These are phyloP conservation scores for Mesochorus sp. DNA, from an alignment of 2,888 invertebrate genomes.

Conservation along the genomic window DNA sequence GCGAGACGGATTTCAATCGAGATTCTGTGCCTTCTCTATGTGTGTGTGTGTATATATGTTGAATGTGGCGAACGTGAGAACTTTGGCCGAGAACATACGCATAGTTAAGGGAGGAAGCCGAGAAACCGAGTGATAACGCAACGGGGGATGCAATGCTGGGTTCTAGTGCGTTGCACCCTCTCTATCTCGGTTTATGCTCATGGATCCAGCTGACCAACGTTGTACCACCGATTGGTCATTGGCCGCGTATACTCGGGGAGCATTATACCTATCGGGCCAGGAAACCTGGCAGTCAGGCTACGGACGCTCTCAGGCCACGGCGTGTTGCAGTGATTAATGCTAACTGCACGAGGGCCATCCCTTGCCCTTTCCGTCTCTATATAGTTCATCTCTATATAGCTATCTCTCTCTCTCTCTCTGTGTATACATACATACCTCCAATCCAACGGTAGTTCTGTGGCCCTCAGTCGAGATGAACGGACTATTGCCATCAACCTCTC, in stretches of 20 bases:
- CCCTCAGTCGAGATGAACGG: constrained; percentile 60
- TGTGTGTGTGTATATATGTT: too few relatives aligned
- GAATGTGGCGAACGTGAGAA: constrained; percentile 21
- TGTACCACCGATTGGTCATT: constrained; percentile 48
- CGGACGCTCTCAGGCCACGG: constrained; percentile 69
- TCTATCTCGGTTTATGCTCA: constrained; percentile 49
- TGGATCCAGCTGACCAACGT: constrained; percentile 58
- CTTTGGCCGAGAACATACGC: constrained; percentile 15
- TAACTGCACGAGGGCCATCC: constrained; percentile 76
- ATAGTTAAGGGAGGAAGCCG: constrained; percentile 46
- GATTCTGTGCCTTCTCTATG: constrained; percentile 36
- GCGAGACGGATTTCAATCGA: constrained; percentile 50
- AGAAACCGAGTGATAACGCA: constrained; percentile 44
- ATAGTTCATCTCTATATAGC: too few relatives aligned
- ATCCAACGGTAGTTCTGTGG: constrained; percentile 37
- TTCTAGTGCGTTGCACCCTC: constrained; percentile 14
- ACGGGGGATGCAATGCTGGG: constrained; percentile 39
- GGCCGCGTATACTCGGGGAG: constrained; percentile 67
- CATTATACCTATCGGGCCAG: constrained; percentile 70
- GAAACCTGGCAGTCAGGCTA: constrained; percentile 73
- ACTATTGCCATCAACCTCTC: constrained; percentile 77
- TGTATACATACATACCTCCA: constrained; percentile 14
- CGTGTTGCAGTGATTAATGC: constrained; percentile 81
- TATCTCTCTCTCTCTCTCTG: too few relatives aligned
- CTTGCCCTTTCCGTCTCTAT: constrained; percentile 52